These are phyloP conservation scores for Lepus americanus DNA, from an alignment of 2,113 vertebrate genomes.

Conservation along the genomic window DNA sequence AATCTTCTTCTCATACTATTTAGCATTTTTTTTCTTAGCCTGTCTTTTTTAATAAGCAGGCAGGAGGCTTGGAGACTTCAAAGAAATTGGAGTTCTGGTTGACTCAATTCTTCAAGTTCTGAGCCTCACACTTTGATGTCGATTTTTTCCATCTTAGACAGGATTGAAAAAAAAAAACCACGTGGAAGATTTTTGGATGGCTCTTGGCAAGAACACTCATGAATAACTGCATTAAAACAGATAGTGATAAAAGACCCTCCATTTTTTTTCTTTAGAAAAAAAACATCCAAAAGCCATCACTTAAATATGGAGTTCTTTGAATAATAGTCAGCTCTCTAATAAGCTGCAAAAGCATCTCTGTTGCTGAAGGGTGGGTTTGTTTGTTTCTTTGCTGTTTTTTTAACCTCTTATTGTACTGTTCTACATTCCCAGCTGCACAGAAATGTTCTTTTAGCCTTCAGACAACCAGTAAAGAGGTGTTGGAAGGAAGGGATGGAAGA, in stretches of 20 bases:
- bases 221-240: slow-evolving; percentile 87
- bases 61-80: slow-evolving; percentile 84
- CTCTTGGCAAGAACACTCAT: slow-evolving; percentile 86
- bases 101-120: slow-evolving; percentile 86
- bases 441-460: slow-evolving; percentile 61
- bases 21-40: slow-evolving; percentile 81
- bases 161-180: slow-evolving; percentile 67
- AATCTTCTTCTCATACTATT: slow-evolving; percentile 81
- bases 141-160: slow-evolving; percentile 82
- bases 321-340: slow-evolving; percentile 83
- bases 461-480: neutral
- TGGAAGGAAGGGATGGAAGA: neutral
- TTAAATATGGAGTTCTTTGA: slow-evolving; percentile 83
- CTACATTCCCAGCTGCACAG: slow-evolving; percentile 50
- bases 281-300: slow-evolving; percentile 82
- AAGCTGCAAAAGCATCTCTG: slow-evolving; percentile 82
- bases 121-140: slow-evolving; percentile 87
- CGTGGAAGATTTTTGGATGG: slow-evolving; percentile 85
- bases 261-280: slow-evolving; percentile 78
- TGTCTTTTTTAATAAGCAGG: slow-evolving; percentile 85
- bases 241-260: slow-evolving; percentile 85
- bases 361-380: slow-evolving; percentile 66
- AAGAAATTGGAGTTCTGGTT: slow-evolving; percentile 84
- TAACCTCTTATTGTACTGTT: slow-evolving; percentile 71
- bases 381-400: slow-evolving; percentile 82